Base-by-base conservation (phyloP, 2,113 vertebrate genomes). In the western clawed frog (Xenopus tropicalis) region DNA sequence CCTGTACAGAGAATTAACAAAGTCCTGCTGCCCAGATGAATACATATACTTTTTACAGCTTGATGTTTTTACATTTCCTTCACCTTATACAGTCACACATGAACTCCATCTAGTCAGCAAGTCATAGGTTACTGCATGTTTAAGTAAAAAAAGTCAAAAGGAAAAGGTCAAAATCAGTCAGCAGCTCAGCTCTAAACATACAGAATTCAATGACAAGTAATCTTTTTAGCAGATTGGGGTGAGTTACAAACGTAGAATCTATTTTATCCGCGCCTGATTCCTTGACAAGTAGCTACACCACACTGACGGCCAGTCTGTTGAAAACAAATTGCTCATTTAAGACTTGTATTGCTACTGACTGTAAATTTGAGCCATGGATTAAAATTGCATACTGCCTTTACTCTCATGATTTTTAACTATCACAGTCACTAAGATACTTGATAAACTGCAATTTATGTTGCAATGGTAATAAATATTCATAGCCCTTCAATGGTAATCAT, bases 171-270 rank as follows among this genome's bases (percentile, higher is more conserved):
- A 37, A 37, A 37, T 37, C 14, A 22, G 56, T 20, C 20, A 43
- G 71, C 29, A 46, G 29, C 29, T 37, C 29, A 37, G 29, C 29
- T 37, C 29, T 37, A 37, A 73, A 23, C 52, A 10, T 56, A 77
- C 23, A 54, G 29, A 66, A 65, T 57, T 52, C 72, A 66, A 8
- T 24, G 42, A 64, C 80, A 65, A 74, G 65, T 78, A 83, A 78
- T 71, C 70, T 12, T 44, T 54, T 70, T 52, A 25, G 14, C 51
- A 72, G n/a, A 57, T 73, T 70, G 70, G 73, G 74, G 66, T 0
- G 11, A 79, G 57, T 37, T 37, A 6, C 29, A 37, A 37, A 42
- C 57, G 75, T 66, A 48, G 25, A 72, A 79, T 61, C 13, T 51
- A 74, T 77, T 42, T 24, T 61, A 43, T 66, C 52, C 51, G 22